Evolutionary conservation across 1,140 invertebrate species (phyloP), one percentile per base, ranked within the genome.

Genomic region (Drosophila nasuta): DNA sequence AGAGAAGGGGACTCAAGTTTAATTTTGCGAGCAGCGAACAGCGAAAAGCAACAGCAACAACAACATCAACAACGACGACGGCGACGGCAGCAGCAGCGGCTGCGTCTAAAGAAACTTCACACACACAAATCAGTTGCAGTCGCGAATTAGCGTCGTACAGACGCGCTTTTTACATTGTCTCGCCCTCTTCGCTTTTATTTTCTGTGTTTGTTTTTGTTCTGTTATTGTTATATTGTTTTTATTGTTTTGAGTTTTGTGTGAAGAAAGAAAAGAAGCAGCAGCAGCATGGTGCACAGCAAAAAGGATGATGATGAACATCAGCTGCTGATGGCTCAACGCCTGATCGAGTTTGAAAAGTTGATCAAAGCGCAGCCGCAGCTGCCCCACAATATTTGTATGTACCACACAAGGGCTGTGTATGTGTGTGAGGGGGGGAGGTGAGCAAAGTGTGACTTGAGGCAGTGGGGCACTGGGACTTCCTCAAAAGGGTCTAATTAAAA

Each of bases 281-380:
- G 20, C 20, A 38, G 11, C 11, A 88, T 88, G 83, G 83, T 88
- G 56, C 83, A 88, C 25, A 38, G 7, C 35, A 59, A 49, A 45
- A 83, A 72, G 33, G 68, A 66, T 28, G 79, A 75, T 28, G 85
- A 75, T 28, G 85, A 81, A 33, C 85, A 88, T 52, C 49, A 94
- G 41, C 95, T 96, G 60, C 46, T 94, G 41, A 95, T 96, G 79
- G 79, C 96, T 17, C 92, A 94, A 59, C 66, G 77, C 49, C 58
- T 88, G 13, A 45, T 60, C 13, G 93, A 94, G 5, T 95, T 97
- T 43, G 96, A 95, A 80, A 94, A 96, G 35, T 97, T 96, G 96
- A 92, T 97, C 0, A 87, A 92, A n/a, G 95, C 95, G 67, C 96
- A 97, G 79, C 95, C 96, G 0, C 96, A 97, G 93, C 93, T 97